Evolutionary conservation across 2,888 invertebrate genomes (phyloP).

Genomic region (Folsomia manolachei): DNA sequence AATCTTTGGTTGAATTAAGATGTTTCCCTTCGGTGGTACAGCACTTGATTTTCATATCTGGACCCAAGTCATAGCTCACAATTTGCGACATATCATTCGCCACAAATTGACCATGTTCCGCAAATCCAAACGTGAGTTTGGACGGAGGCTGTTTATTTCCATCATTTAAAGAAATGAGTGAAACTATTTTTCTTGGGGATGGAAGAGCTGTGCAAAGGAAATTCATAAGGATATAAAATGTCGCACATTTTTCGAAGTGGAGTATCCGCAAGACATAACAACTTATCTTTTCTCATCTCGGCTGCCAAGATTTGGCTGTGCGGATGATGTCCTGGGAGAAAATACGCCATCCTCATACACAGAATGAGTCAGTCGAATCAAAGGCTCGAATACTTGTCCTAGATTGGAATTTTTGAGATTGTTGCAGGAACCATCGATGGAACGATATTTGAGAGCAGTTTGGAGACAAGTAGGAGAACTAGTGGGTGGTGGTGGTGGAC

Average conservation of each 20-base stretch:
- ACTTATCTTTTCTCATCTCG: not conserved
- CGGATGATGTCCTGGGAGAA: not conserved
- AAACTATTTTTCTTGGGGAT: not conserved
- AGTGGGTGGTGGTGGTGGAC: too few species aligned
- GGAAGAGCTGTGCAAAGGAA: not conserved
- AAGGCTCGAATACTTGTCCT: constrained; percentile 3
- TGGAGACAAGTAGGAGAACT: not conserved
- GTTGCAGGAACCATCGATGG: constrained; percentile 11
- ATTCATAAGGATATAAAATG: too few species aligned
- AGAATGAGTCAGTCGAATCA: not conserved
- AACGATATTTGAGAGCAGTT: not conserved
- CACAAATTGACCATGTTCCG: constrained; percentile 20
- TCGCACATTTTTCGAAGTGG: too few species aligned
- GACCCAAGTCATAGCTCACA: not conserved
- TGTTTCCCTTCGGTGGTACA: constrained; percentile 8
- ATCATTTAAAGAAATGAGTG: not conserved
- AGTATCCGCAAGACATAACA: too few species aligned
- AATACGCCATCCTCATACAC: constrained; percentile 6
- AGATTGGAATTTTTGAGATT: constrained; percentile 2
- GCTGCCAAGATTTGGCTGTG: not conserved
- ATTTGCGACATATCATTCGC: constrained; percentile 20
- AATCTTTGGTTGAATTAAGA: not conserved
- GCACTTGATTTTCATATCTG: not conserved
- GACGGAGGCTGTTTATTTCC: constrained; percentile 3
- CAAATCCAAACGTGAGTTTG: constrained; percentile 6